Percentiles rank a stretch among this genome's conserved stretches.
Evolutionary conservation across 2,888 invertebrate genomes (phyloP).

Genomic region (Mimas tiliae): DNA sequence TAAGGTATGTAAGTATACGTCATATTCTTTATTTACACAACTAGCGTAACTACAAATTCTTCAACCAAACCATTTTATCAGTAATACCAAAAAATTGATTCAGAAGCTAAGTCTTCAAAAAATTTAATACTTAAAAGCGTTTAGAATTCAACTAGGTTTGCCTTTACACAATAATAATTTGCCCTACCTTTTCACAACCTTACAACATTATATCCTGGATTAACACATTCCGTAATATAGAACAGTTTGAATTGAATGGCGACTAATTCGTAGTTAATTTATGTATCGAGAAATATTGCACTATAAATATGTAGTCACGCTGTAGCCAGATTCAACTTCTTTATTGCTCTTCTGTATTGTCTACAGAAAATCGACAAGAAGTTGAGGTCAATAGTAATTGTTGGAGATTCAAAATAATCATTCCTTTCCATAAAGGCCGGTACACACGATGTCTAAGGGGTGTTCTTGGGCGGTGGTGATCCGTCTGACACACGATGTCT

Average conservation of each 20-base stretch:
- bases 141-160: not conserved
- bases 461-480: too few species aligned
- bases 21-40: not conserved
- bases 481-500: too few species aligned
- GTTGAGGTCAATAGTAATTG: too few species aligned
- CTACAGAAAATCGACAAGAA: too few species aligned
- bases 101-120: not conserved
- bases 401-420: too few species aligned
- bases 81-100: not conserved
- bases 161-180: not conserved
- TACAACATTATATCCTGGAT: constrained; percentile 4
- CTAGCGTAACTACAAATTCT: not conserved
- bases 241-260: not conserved
- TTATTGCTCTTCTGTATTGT: too few species aligned
- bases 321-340: too few species aligned
- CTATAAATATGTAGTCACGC: too few species aligned
- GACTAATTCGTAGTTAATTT: too few species aligned
- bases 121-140: not conserved
- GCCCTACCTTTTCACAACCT: not conserved
- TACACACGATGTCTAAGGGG: too few species aligned
- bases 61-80: not conserved
- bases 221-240: not conserved
- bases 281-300: too few species aligned
- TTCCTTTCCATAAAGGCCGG: too few species aligned
- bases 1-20: not conserved